Conservation (phyloP, 2,888 invertebrate genomes). For the Microchrysa polita region DNA sequence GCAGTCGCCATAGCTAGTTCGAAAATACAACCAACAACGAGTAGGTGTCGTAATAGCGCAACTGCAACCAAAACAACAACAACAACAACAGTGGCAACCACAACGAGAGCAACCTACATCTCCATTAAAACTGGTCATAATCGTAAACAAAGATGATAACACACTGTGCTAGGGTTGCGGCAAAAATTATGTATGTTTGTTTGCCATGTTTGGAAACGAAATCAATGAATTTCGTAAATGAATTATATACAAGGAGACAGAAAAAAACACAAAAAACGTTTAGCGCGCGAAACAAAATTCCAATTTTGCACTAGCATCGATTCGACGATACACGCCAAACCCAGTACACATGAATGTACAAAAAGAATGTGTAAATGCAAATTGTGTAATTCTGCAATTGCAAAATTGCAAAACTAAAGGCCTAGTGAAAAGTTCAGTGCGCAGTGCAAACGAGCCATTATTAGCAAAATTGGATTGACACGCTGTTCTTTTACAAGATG, state of each 20-base stretch:
- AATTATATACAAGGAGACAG: too few relatives aligned
- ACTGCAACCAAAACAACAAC: too few relatives aligned
- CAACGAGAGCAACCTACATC: conserved; percentile 20
- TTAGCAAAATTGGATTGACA: neutral
- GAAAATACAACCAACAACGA: conserved; percentile 33
- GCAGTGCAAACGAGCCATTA: neutral
- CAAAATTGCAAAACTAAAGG: conserved; percentile 16
- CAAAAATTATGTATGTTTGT: neutral
- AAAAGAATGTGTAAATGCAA: neutral
- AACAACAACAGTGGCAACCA: conserved; percentile 22
- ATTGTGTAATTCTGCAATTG: too few relatives aligned
- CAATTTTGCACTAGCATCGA: conserved; percentile 3
- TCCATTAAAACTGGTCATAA: conserved; percentile 10
- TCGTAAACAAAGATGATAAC: conserved; percentile 26
- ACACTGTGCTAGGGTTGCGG: neutral
- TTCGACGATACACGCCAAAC: conserved; percentile 11
- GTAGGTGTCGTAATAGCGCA: conserved; percentile 23
- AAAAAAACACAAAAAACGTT: conserved; percentile 6
- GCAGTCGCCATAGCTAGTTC: conserved; percentile 36
- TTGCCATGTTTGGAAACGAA: neutral
- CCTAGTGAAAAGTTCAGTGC: conserved; percentile 31
- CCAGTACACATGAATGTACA: neutral
- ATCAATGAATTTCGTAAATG: conserved; percentile 34
- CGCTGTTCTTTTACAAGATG: conserved; percentile 7
- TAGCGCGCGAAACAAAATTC: neutral